Percentiles rank a stretch among this genome's conserved stretches.
phyloP scores from a whole-genome alignment of 1,140 invertebrate species.

The Neodiprion virginianus region DNA sequence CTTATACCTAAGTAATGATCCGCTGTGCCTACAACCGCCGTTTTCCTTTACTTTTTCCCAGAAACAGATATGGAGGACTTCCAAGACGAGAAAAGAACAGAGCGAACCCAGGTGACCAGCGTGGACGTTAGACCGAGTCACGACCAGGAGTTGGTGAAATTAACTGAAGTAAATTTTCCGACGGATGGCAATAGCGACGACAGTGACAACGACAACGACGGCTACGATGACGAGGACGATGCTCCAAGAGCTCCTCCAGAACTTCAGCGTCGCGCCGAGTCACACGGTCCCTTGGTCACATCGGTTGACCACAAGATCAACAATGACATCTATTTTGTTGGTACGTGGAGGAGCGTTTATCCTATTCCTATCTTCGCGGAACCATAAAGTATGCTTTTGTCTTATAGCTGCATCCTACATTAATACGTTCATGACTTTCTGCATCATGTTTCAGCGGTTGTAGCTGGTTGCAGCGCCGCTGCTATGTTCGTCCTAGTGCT shows the following conservation, averaged over 20 bases:
- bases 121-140: too few relatives aligned
- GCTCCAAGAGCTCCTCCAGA: slow-evolving; percentile 33
- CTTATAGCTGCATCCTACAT: neutral
- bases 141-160: too few relatives aligned
- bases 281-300: slow-evolving; percentile 39
- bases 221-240: slow-evolving; percentile 12
- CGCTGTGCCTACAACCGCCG: neutral
- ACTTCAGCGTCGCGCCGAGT: slow-evolving; percentile 37
- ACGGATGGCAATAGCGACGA: neutral
- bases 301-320: slow-evolving; percentile 41
- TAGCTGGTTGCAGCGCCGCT: slow-evolving; percentile 56
- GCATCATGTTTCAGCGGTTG: slow-evolving; percentile 43
- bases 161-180: too few relatives aligned
- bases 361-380: neutral
- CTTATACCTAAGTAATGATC: neutral
- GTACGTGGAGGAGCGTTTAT: slow-evolving; percentile 34
- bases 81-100: too few relatives aligned
- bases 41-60: slow-evolving; percentile 20
- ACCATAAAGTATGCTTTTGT: neutral
- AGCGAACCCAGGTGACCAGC: too few relatives aligned
- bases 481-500: slow-evolving; percentile 65
- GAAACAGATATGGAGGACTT: slow-evolving; percentile 15
- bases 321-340: slow-evolving; percentile 55
- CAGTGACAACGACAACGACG: slow-evolving; percentile 24
- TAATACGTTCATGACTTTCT: neutral